Evolutionary conservation across 2,797 vertebrate species (phyloP).

Genomic region (Microctenopoma stevenorrisi): DNA sequence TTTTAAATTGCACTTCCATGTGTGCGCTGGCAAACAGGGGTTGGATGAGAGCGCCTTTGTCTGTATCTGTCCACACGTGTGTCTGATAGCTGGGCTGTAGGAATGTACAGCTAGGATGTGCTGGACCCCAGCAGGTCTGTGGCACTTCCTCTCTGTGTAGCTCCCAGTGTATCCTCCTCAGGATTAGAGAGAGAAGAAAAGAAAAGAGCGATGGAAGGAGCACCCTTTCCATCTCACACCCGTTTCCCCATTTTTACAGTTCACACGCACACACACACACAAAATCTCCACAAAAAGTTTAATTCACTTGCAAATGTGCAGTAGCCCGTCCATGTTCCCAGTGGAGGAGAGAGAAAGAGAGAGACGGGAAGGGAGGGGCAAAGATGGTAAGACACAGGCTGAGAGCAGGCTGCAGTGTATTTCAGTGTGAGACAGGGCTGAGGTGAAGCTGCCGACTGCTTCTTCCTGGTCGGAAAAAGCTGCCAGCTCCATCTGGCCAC

Average conservation of each 20-base stretch:
- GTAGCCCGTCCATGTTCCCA: slow-evolving; percentile 76
- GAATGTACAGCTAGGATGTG: slow-evolving; percentile 78
- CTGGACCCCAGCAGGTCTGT: slow-evolving; percentile 78
- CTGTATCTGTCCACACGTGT: slow-evolving; percentile 38
- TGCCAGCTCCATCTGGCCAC: slow-evolving; percentile 35
- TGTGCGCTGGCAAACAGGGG: slow-evolving; percentile 23
- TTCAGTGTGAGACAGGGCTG: slow-evolving; percentile 57
- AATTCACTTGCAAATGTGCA: slow-evolving; percentile 88
- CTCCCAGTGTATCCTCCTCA: slow-evolving; percentile 83
- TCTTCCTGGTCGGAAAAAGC: slow-evolving; percentile 56
- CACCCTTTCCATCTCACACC: slow-evolving; percentile 66
- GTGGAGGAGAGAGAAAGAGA: slow-evolving; percentile 54
- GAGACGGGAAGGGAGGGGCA: slow-evolving; percentile 53
- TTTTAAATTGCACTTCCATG: slow-evolving; percentile 19
- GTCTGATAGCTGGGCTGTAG: slow-evolving; percentile 63
- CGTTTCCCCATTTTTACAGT: slow-evolving; percentile 62
- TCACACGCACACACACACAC: slow-evolving; percentile 47
- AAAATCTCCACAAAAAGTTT: slow-evolving; percentile 78
- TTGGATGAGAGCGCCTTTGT: slow-evolving; percentile 37
- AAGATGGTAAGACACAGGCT: slow-evolving; percentile 51
- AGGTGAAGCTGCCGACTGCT: slow-evolving; percentile 62
- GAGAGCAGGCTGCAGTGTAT: slow-evolving; percentile 62
- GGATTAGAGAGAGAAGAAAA: slow-evolving; percentile 84
- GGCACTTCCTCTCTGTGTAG: slow-evolving; percentile 86
- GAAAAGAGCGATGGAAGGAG: slow-evolving; percentile 79